Percentiles rank a stretch among this genome's conserved stretches.
These are phyloP conservation scores for Festucalex cinctus DNA, from an alignment of 2,113 vertebrate genomes.

Conservation along the genomic window DNA sequence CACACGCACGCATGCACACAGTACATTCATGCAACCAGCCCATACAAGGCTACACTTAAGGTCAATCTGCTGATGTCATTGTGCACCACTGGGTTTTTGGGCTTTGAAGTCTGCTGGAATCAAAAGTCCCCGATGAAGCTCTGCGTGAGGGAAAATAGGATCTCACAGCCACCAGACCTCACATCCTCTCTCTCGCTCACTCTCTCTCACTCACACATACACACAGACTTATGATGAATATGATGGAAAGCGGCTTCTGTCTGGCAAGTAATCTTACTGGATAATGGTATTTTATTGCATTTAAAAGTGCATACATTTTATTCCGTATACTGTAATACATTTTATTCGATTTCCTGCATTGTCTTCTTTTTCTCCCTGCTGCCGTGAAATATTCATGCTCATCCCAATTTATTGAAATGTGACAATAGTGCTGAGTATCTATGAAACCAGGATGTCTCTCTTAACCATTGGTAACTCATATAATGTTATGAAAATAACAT, in stretches of 20 bases:
- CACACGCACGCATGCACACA: constrained; percentile 7
- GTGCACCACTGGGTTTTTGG: constrained; percentile 35
- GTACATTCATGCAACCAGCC: constrained; percentile 4
- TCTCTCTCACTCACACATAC: constrained; percentile 19
- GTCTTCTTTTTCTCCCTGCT: neutral
- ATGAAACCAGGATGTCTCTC: constrained; percentile 9
- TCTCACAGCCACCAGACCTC: constrained; percentile 35
- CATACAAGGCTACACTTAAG: constrained; percentile 34
- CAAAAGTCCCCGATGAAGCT: constrained; percentile 53
- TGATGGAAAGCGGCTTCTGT: constrained; percentile 32
- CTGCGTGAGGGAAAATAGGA: constrained; percentile 53
- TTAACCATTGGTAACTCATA: neutral
- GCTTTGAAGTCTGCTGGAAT: constrained; percentile 54
- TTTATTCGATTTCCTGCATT: neutral
- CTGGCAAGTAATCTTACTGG: constrained; percentile 1
- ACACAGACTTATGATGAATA: constrained; percentile 16
- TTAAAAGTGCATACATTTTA: neutral
- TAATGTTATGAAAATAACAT: neutral
- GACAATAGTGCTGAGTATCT: constrained; percentile 2
- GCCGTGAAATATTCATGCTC: neutral
- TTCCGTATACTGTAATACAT: constrained; percentile 10
- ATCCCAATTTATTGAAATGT: neutral
- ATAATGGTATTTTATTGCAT: neutral
- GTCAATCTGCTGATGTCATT: constrained; percentile 62
- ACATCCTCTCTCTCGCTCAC: constrained; percentile 7